These are phyloP conservation scores for Penelope pileata DNA, from an alignment of 2,113 vertebrate species.

Conservation along the genomic window DNA sequence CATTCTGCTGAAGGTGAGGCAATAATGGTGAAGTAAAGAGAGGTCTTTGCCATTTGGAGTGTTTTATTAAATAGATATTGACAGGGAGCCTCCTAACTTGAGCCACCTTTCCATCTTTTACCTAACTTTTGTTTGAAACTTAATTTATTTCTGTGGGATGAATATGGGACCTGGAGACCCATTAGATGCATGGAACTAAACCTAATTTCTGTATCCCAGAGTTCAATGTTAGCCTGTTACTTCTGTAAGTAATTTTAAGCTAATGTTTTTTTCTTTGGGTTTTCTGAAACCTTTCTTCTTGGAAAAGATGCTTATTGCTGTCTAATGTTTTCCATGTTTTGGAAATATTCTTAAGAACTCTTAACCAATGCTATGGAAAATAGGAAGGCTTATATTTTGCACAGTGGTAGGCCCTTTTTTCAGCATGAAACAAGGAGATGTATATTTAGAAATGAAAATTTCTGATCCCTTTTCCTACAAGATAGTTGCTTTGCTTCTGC, in stretches of 20 bases:
- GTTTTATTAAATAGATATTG: background rate
- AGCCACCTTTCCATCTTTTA: background rate
- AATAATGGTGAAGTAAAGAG: background rate
- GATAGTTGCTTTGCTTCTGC: background rate
- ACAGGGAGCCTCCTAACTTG: background rate
- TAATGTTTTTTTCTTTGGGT: background rate
- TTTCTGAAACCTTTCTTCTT: background rate
- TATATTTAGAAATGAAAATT: background rate
- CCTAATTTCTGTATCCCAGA: background rate
- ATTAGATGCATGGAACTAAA: background rate
- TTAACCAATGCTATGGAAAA: background rate
- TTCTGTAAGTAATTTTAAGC: background rate
- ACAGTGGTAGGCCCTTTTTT: background rate
- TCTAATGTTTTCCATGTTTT: background rate
- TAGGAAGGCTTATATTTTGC: background rate
- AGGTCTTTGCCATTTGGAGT: background rate
- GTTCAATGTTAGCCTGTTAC: background rate
- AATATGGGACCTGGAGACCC: background rate
- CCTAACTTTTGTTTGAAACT: background rate
- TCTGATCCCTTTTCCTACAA: background rate
- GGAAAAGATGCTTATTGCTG: background rate
- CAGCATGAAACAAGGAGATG: background rate
- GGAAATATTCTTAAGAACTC: background rate
- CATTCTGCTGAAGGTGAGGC: slow-evolving; percentile 24
- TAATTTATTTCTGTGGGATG: slow-evolving; percentile 4